A percentile compares a stretch with the other conserved stretches of the same genome.
Conservation (phyloP, 2,888 invertebrate species). For the Patella depressa region DNA sequence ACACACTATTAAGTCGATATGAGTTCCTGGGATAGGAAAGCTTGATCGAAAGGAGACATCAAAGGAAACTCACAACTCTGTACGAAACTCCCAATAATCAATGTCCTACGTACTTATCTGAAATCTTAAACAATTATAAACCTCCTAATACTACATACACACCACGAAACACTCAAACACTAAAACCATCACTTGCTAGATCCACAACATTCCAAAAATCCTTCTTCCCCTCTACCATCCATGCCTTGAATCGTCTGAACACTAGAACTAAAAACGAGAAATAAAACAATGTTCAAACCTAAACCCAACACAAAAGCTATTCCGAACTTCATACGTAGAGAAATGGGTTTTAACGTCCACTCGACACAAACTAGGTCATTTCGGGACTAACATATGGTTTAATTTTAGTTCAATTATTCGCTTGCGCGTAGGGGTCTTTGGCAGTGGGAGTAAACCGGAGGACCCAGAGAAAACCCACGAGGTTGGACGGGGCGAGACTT, state of each 20-base stretch:
- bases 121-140: not conserved
- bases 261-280: not conserved
- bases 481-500: too few relatives aligned
- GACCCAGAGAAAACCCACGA: too few relatives aligned
- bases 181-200: not conserved
- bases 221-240: not conserved
- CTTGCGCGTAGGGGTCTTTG: too few relatives aligned
- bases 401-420: too few relatives aligned
- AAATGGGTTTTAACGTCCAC: too few relatives aligned
- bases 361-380: too few relatives aligned
- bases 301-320: too few relatives aligned
- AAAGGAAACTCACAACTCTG: not conserved
- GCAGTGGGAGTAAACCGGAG: too few relatives aligned
- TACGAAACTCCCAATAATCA: not conserved
- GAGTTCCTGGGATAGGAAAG: constrained; percentile 5
- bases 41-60: not conserved
- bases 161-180: not conserved
- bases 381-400: too few relatives aligned
- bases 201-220: not conserved
- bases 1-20: not conserved
- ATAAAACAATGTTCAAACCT: not conserved
- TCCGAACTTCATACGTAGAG: too few relatives aligned
- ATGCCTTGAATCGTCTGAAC: not conserved
- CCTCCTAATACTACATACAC: not conserved
- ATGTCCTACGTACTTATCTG: not conserved